Evolutionary conservation across 2,113 vertebrate genomes (phyloP).

Genomic region (Ptilorrhoa leucosticta): DNA sequence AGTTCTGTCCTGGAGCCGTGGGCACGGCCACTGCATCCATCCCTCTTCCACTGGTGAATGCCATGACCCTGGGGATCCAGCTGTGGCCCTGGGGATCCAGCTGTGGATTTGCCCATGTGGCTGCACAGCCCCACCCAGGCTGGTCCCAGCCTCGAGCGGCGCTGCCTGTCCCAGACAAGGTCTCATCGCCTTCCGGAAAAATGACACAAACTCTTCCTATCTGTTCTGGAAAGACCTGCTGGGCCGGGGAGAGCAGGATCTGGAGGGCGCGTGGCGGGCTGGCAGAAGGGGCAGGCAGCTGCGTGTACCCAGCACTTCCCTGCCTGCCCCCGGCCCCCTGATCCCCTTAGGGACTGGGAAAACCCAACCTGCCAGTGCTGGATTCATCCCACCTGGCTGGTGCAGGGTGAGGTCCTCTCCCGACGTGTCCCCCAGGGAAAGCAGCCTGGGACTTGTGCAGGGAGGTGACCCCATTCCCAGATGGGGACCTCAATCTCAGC

Average conservation of each 20-base stretch:
- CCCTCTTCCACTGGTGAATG: neutral
- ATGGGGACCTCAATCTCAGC: neutral
- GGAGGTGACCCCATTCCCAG: neutral
- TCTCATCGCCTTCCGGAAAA: neutral
- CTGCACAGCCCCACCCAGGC: neutral
- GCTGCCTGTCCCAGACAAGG: neutral
- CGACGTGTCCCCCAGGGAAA: neutral
- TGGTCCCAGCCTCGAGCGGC: neutral
- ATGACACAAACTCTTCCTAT: conserved; percentile 57
- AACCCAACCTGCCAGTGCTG: neutral
- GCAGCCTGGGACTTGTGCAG: neutral
- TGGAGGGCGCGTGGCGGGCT: neutral
- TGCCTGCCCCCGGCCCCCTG: neutral
- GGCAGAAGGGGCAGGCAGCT: conserved; percentile 2
- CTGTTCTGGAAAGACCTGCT: conserved; percentile 48
- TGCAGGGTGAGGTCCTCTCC: neutral
- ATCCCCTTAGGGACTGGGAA: neutral
- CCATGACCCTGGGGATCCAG: neutral
- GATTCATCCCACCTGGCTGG: neutral
- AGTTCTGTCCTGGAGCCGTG: neutral
- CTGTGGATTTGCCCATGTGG: neutral
- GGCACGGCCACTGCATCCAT: neutral
- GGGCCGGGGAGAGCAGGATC: neutral
- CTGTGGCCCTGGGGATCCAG: neutral
- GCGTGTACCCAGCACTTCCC: neutral